Evolutionary conservation across 2,797 vertebrate genomes (phyloP), one percentile per base, ranked within the genome.

Genomic region (Sparidentex hasta): DNA sequence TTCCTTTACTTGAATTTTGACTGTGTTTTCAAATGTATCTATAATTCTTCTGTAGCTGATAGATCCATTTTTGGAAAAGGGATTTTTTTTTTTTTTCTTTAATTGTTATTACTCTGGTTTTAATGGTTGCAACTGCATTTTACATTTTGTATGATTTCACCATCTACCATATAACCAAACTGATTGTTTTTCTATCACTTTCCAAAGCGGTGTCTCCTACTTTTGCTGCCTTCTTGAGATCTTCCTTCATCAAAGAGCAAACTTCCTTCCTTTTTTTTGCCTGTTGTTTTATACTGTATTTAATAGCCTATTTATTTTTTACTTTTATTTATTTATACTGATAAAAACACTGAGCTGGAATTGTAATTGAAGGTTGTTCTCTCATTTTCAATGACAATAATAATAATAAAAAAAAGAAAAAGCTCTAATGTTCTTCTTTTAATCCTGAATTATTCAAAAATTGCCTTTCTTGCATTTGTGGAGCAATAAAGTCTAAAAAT

Each of bases 301-400:
- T 96, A 96, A 96, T 94, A 95, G 92, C 91, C 67, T 95, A 96
- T 96, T 96, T 96, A 96, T 96, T 95, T 95, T 95, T 84, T 88
- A 87, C 87, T 92, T 92, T 85, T 95, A 96, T 96, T 96, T 96
- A 96, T 96, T 94, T 93, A 91, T 91, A 81, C 86, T 91, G 89
- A 92, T 87, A 91, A 38, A 38, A 92, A 94, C 91, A 93, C 90
- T 94, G 94, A 95, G 91, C 87, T 94, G 89, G 92, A 92, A 94
- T 94, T 93, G 74, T 92, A 93, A 94, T 94, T 93, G 88, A 94
- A 95, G 83, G 83, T 90, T 91, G 88, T 88, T 88, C 84, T 90
- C 84, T 94, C 88, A 86, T 90, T 93, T 81, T 85, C 83, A 91
- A 93, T 84, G 91, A 91, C n/a, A n/a, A n/a, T 78, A 87, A 80